These are phyloP conservation scores for Smithornis capensis DNA, from an alignment of 2,113 vertebrate species.

Conservation along the genomic window DNA sequence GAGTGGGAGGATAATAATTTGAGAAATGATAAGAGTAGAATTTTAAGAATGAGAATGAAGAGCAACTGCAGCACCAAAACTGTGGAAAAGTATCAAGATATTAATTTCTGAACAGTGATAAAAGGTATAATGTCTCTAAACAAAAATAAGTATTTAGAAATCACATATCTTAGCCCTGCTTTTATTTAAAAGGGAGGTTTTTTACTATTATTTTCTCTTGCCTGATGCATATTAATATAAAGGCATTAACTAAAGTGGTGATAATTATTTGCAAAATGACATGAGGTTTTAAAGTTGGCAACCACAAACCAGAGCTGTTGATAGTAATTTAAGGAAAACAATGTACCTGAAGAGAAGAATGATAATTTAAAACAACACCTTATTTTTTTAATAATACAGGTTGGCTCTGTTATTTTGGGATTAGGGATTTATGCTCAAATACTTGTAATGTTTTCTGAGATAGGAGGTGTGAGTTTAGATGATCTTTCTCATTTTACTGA, in stretches of 20 bases:
- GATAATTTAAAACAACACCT: background rate
- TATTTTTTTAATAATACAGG: background rate
- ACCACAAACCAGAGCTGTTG: background rate
- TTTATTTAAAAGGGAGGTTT: background rate
- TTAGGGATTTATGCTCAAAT: background rate
- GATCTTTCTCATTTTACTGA: background rate
- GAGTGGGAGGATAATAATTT: conserved; percentile 8
- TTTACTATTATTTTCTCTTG: background rate
- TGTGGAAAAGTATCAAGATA: background rate
- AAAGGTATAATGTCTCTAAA: background rate
- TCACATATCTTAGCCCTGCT: background rate
- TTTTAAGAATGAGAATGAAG: background rate
- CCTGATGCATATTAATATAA: background rate
- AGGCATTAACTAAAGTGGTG: background rate
- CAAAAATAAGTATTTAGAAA: background rate
- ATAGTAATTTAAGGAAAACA: background rate
- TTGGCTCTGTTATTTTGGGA: background rate
- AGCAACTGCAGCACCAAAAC: background rate
- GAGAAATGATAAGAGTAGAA: background rate
- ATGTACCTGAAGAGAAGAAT: background rate
- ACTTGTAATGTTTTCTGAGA: background rate
- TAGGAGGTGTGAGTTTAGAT: background rate
- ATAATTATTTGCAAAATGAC: background rate
- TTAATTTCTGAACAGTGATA: background rate
- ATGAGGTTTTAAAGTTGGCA: background rate